These are phyloP conservation scores for Euphonia xanthogaster DNA, from an alignment of 2,797 vertebrate species.

Conservation along the genomic window DNA sequence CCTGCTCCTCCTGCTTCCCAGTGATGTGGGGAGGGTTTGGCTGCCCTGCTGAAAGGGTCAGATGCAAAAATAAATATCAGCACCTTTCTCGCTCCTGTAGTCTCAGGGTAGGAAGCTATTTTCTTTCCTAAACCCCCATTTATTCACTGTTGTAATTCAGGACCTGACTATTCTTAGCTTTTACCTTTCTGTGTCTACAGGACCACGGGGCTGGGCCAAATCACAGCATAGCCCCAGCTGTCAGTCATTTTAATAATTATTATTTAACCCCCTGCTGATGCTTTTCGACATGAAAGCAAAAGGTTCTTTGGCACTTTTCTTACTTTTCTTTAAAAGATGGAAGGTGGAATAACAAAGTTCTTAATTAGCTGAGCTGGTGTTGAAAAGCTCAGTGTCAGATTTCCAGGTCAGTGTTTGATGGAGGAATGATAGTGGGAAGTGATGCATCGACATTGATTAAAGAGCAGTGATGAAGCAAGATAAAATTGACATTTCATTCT, in stretches of 20 bases:
- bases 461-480: slow-evolving; percentile 73
- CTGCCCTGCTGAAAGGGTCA: neutral
- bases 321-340: slow-evolving; percentile 59
- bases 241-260: slow-evolving; percentile 68
- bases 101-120: neutral
- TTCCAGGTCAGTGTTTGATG: slow-evolving; percentile 72
- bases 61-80: neutral
- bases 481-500: slow-evolving; percentile 73
- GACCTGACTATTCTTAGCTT: neutral
- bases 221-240: neutral
- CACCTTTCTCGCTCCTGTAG: neutral
- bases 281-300: slow-evolving; percentile 62
- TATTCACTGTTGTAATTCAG: neutral
- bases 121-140: neutral
- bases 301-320: slow-evolving; percentile 42
- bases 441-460: slow-evolving; percentile 69
- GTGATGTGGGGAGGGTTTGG: neutral
- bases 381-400: slow-evolving; percentile 64
- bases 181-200: neutral
- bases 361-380: slow-evolving; percentile 69
- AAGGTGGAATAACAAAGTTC: slow-evolving; percentile 59
- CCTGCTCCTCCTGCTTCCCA: neutral
- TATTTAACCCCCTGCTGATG: slow-evolving; percentile 55
- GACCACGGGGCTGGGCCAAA: slow-evolving; percentile 28
- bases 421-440: slow-evolving; percentile 53